Conservation (phyloP, 35 echinoderm and acorn worm species). For the Holothuria glaberrima region DNA sequence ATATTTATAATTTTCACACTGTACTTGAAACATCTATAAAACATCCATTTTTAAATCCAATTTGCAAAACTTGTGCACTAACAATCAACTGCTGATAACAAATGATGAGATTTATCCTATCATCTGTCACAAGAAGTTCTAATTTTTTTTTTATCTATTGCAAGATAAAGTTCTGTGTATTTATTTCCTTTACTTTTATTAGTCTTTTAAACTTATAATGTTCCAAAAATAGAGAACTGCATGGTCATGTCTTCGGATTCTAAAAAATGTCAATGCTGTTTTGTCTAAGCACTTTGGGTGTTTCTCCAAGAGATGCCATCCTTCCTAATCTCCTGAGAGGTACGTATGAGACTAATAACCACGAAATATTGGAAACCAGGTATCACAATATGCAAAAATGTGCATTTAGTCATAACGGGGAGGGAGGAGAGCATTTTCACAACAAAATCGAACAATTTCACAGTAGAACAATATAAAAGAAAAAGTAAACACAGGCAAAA, state of each 20-base stretch:
- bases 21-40: no score
- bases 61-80: not conserved
- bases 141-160: not conserved
- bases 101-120: not conserved
- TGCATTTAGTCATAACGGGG: not conserved
- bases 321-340: conserved; percentile 70
- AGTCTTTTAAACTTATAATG: no score
- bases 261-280: conserved; percentile 49
- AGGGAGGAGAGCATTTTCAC: no score
- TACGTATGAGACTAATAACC: conserved; percentile 49
- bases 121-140: not conserved
- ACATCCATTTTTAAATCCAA: no score
- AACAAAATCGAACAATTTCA: no score
- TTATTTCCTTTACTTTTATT: no score
- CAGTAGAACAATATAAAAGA: no score
- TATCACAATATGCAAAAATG: not conserved
- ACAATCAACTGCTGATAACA: not conserved
- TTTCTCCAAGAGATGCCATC: conserved; percentile 72
- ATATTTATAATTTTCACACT: no score
- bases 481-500: no score
- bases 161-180: no score
- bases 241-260: not conserved
- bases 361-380: not conserved
- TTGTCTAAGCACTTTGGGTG: conserved; percentile 68
- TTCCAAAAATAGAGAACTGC: no score